Conservation (phyloP, 2,113 vertebrate genomes). For the Poecilia latipinna region DNA sequence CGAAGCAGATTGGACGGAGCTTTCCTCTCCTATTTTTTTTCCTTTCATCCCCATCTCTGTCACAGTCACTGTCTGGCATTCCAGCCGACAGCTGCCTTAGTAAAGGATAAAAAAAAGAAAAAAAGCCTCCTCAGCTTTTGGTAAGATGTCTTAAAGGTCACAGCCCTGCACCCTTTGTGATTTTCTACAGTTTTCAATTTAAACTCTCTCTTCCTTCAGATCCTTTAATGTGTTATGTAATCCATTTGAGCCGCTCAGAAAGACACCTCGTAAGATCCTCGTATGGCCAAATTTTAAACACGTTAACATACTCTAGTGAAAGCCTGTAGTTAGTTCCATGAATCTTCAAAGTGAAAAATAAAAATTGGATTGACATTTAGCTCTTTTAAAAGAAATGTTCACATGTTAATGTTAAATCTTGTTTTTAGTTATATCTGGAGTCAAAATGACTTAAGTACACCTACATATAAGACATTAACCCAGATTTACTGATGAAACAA, state of each 20-base stretch:
- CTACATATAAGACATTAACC: too few species aligned
- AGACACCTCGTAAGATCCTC: not conserved
- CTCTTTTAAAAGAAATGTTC: not conserved
- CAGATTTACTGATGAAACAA: too few species aligned
- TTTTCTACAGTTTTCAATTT: slow-evolving; percentile 34
- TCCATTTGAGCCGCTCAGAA: not conserved
- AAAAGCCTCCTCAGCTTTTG: slow-evolving; percentile 28
- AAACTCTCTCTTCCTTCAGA: slow-evolving; percentile 15
- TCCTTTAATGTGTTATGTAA: slow-evolving; percentile 1
- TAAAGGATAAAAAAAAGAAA: slow-evolving; percentile 13
- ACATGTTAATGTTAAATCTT: not conserved
- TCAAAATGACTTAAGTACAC: too few species aligned
- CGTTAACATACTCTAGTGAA: not conserved
- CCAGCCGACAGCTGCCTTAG: slow-evolving; percentile 39
- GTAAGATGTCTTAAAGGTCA: slow-evolving; percentile 54
- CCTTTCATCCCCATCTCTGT: slow-evolving; percentile 35
- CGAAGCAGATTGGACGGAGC: slow-evolving; percentile 47
- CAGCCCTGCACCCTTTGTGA: slow-evolving; percentile 14
- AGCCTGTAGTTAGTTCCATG: not conserved
- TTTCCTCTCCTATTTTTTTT: slow-evolving; percentile 22
- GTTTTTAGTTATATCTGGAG: not conserved
- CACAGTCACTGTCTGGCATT: slow-evolving; percentile 45
- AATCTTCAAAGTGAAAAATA: not conserved
- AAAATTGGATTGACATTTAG: not conserved
- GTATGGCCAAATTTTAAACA: too few species aligned